Conservation (phyloP, 2,113 vertebrate genomes). For the Hypanus sabinus region DNA sequence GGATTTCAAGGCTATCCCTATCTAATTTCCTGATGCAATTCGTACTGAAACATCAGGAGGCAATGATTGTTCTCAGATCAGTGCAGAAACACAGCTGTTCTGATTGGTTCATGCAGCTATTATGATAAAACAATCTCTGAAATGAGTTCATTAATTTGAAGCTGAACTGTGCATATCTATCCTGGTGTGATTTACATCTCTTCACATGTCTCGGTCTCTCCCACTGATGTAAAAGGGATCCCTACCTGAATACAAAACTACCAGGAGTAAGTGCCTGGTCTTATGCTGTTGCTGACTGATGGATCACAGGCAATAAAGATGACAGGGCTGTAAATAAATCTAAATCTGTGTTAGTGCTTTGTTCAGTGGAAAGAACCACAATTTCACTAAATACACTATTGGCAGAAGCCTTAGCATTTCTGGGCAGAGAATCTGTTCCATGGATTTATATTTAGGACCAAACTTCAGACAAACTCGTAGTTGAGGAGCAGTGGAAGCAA, state of each 20-base stretch:
- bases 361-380: too few relatives aligned
- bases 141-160: not conserved
- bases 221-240: not conserved
- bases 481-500: too few relatives aligned
- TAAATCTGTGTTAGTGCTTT: too few relatives aligned
- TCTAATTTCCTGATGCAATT: not conserved
- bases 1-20: not conserved
- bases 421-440: too few relatives aligned
- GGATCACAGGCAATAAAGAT: too few relatives aligned
- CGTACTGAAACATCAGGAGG: not conserved
- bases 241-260: not conserved
- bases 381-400: too few relatives aligned
- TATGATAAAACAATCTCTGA: not conserved
- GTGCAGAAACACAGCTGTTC: not conserved
- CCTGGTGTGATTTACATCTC: not conserved
- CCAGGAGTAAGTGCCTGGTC: not conserved
- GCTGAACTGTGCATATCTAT: not conserved
- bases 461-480: too few relatives aligned
- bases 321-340: too few relatives aligned
- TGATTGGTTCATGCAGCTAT: not conserved
- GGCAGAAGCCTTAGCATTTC: too few relatives aligned
- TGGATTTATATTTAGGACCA: too few relatives aligned
- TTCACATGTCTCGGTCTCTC: not conserved
- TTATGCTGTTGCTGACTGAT: too few relatives aligned
- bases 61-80: not conserved